phyloP scores from a whole-genome alignment of 2,113 vertebrate species.

The Polyodon spathula region DNA sequence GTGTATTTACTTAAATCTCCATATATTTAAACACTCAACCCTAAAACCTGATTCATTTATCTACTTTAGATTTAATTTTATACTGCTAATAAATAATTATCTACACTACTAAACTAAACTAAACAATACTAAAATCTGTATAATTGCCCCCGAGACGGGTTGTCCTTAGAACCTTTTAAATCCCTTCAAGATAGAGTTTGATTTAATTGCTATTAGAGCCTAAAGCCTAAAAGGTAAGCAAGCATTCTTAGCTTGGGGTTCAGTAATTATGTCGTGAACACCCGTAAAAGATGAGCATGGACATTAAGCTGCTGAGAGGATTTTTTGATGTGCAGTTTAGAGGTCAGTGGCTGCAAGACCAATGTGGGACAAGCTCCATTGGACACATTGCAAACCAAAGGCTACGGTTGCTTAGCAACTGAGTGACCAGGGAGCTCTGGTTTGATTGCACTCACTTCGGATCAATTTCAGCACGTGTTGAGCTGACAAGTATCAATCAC shows the following conservation, averaged over 20 bases:
- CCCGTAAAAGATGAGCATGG: constrained; percentile 25
- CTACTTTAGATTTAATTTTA: too few relatives aligned
- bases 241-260: constrained; percentile 16
- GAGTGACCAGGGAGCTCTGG: constrained; percentile 52
- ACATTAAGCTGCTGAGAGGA: constrained; percentile 23
- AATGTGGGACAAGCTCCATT: constrained; percentile 37
- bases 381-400: constrained; percentile 41
- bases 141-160: too few relatives aligned
- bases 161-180: too few relatives aligned
- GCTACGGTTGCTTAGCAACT: constrained; percentile 58
- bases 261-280: constrained; percentile 21
- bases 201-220: too few relatives aligned
- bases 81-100: too few relatives aligned
- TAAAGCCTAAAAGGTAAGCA: constrained; percentile 14
- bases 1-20: too few relatives aligned
- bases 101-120: too few relatives aligned
- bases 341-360: constrained; percentile 36
- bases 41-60: too few relatives aligned
- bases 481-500: constrained; percentile 44
- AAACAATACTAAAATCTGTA: too few relatives aligned
- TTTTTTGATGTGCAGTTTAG: constrained; percentile 39
- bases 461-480: constrained; percentile 56
- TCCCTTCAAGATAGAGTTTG: constrained; percentile 17
- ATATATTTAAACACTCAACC: too few relatives aligned
- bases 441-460: constrained; percentile 55